These are phyloP conservation scores for Crocodylus rhombifer DNA, from an alignment of 2,797 vertebrate genomes.

Conservation along the genomic window DNA sequence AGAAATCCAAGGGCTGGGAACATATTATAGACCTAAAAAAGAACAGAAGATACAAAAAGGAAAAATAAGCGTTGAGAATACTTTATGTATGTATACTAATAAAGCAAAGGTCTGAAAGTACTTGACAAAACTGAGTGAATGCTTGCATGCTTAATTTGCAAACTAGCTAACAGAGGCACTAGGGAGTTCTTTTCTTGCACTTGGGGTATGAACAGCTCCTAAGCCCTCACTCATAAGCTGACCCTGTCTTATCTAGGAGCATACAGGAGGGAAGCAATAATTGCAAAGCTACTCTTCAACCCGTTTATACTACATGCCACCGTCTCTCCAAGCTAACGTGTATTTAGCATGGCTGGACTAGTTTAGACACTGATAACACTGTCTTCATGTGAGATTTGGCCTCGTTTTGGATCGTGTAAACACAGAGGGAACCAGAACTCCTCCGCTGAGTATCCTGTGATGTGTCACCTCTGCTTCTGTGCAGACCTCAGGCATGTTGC, in stretches of 20 bases:
- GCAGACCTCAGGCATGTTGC: too few relatives aligned
- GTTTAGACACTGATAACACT: too few relatives aligned
- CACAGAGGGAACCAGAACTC: neutral
- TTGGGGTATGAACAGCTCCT: neutral
- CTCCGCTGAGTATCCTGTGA: neutral
- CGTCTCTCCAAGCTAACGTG: neutral
- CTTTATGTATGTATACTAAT: neutral
- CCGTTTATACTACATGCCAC: neutral
- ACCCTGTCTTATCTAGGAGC: neutral
- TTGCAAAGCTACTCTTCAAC: neutral
- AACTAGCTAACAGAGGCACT: neutral
- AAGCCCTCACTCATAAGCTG: neutral
- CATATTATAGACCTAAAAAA: conserved; percentile 69
- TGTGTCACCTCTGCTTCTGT: neutral
- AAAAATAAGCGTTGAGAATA: neutral
- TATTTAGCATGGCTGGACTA: neutral
- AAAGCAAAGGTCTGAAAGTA: neutral
- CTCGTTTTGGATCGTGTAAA: too few relatives aligned
- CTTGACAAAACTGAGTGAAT: neutral
- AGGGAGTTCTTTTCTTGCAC: neutral
- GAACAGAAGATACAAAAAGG: neutral
- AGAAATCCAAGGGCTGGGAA: conserved; percentile 69
- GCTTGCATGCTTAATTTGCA: neutral
- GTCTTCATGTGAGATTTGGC: too few relatives aligned
- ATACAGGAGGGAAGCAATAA: neutral